These are phyloP conservation scores for Drosophila fuyamai DNA, from an alignment of 1,140 invertebrate genomes.

Conservation along the genomic window DNA sequence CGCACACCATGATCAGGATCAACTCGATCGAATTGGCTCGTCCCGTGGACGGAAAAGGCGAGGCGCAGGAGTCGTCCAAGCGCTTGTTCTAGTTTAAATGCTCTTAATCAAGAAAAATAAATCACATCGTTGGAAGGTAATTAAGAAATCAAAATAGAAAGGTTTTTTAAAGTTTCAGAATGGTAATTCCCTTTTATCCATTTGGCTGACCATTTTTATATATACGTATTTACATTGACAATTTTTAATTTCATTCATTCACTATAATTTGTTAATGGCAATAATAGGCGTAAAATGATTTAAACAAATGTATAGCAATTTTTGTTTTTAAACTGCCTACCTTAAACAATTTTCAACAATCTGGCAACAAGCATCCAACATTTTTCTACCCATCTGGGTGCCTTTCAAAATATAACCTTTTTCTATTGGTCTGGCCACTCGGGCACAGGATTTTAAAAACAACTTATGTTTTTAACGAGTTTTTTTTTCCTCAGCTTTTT, in stretches of 20 bases:
- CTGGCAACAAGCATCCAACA: background rate
- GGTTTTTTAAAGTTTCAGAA: too few species aligned
- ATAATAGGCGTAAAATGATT: too few species aligned
- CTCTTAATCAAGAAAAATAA: conserved; percentile 34
- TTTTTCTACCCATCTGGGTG: background rate
- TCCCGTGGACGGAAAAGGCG: conserved; percentile 48
- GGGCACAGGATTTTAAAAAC: background rate
- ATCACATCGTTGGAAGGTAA: conserved; percentile 19
- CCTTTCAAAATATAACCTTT: background rate
- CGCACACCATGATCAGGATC: conserved; percentile 90
- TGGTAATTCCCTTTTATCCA: too few species aligned
- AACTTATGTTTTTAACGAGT: background rate
- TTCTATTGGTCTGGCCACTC: background rate
- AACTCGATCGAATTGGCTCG: conserved; percentile 88
- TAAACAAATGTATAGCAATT: too few species aligned
- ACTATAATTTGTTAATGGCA: too few species aligned
- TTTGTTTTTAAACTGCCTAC: background rate
- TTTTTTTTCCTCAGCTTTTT: background rate
- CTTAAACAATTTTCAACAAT: background rate
- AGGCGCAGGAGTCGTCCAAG: conserved; percentile 35
- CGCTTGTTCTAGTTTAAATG: conserved; percentile 64
- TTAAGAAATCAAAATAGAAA: background rate
- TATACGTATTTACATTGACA: too few species aligned
- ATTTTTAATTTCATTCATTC: too few species aligned
- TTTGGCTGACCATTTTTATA: too few species aligned